Conservation (phyloP, 2,888 invertebrate species). For the Pyrochroa serraticornis region DNA sequence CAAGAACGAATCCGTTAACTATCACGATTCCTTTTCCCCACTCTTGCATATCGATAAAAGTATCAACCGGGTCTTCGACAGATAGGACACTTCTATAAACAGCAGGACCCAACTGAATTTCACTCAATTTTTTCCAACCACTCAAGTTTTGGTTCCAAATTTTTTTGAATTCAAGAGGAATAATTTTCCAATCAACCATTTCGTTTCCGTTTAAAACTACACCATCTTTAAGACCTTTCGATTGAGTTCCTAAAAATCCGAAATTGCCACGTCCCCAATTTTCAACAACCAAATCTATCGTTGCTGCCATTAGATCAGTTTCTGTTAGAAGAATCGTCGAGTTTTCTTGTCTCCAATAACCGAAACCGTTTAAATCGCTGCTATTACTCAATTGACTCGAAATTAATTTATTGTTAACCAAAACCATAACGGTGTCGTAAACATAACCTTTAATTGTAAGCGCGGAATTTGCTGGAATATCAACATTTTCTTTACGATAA, state of each 20-base stretch:
- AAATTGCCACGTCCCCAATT: slow-evolving; percentile 82
- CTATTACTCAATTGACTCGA: slow-evolving; percentile 45
- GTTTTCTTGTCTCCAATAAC: slow-evolving; percentile 54
- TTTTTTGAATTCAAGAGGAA: slow-evolving; percentile 59
- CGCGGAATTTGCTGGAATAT: slow-evolving; percentile 42
- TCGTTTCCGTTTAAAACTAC: slow-evolving; percentile 53
- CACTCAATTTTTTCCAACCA: slow-evolving; percentile 28
- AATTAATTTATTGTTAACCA: slow-evolving; percentile 55
- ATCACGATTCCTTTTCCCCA: no score
- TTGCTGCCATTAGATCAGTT: slow-evolving; percentile 40
- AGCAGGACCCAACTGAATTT: no score
- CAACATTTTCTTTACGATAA: slow-evolving; percentile 55
- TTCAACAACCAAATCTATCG: slow-evolving; percentile 64
- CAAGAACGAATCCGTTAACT: no score
- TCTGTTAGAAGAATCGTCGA: slow-evolving; percentile 45
- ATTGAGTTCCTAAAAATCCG: slow-evolving; percentile 45
- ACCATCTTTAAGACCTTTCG: slow-evolving; percentile 54
- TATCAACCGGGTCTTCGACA: no score
- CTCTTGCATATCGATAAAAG: no score
- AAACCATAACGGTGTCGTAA: slow-evolving; percentile 60
- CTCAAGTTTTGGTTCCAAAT: slow-evolving; percentile 46
- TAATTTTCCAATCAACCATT: slow-evolving; percentile 55
- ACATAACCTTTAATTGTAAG: slow-evolving; percentile 53
- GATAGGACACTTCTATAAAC: no score
- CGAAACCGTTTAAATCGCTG: slow-evolving; percentile 52